Base-by-base conservation (phyloP, 37 sponge, comb jelly and placozoan genomes). In the Cladorhizidae sp. region DNA sequence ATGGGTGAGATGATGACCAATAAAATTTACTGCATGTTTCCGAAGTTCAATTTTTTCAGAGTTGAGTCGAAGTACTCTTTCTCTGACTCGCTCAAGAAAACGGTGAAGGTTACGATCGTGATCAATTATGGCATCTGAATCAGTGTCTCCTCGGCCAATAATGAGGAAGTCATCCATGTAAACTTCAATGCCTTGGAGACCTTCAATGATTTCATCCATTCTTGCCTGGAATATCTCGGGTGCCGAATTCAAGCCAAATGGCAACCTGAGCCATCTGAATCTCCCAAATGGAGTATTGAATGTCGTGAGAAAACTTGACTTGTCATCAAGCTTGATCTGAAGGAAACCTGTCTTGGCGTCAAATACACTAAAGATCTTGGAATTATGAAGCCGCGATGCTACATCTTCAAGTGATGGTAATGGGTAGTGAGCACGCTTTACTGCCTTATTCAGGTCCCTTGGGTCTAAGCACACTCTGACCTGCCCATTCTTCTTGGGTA, bases 381-480 rank as follows among this genome's bases (percentile, higher is more conserved):
- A 78, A 31, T 64, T 64, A 37, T 70, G 79, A 18, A 83, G 51
- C 8, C 84, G 68, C n/a, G n/a, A n/a, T n/a, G n/a, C n/a, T n/a
- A n/a, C n/a, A n/a, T n/a, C n/a, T n/a, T n/a, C n/a, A n/a, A n/a
- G n/a, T 21, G 89, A 72, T 23, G 74, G 79, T 37, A 82, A 49
- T 40, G 80, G 92, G 61, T 83, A 88, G 65, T 92, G 88, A 45
- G 82, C 84, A 11, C 80, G 72, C 7, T 68, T 41, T 6, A 92
- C 84, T 3, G 85, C 84, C 40, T 79, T 28, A 55, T 92, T 92
- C 36, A 70, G 49, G 26, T 81, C 82, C 61, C 37, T 51, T 1
- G 89, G 90, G 29, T 91, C 91, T 0, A 86, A 32, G 42, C 87
- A 91, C 2, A 85, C 69, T 36, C 90, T 29, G 35, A 85, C n/a